Percentiles rank a stretch among this genome's conserved stretches.
Evolutionary conservation across 2,113 vertebrate genomes (phyloP).

Genomic region (crab-eating macaque (Macaca fascicularis)): DNA sequence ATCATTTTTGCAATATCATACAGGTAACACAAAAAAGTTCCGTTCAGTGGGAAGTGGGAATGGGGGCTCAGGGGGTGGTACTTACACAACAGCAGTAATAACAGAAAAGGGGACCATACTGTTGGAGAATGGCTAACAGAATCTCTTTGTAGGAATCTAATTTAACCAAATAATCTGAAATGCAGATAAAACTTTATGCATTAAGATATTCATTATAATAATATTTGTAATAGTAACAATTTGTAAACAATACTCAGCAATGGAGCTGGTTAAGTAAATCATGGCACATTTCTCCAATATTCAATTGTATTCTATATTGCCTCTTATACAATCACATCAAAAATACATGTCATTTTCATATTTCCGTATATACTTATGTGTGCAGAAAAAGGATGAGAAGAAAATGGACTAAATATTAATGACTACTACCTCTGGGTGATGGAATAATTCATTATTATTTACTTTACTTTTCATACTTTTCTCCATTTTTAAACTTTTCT

Average conservation of each 20-base stretch:
- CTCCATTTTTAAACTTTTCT: neutral
- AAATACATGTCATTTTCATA: neutral
- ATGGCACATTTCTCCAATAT: neutral
- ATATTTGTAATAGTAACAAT: neutral
- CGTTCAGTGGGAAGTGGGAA: neutral
- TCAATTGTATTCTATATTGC: neutral
- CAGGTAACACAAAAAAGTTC: neutral
- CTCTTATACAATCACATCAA: neutral
- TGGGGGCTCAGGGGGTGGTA: neutral
- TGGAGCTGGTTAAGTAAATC: neutral
- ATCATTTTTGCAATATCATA: neutral
- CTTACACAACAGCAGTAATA: neutral
- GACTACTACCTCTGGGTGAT: neutral
- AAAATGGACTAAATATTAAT: neutral
- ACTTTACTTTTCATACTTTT: slow-evolving; percentile 6
- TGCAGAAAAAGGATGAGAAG: neutral
- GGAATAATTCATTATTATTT: neutral
- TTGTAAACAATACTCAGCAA: neutral
- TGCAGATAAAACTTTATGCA: neutral
- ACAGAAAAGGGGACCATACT: neutral
- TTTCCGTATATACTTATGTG: neutral
- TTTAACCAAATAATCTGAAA: slow-evolving; percentile 18
- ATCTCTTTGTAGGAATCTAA: neutral
- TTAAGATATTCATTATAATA: neutral
- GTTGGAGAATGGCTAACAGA: neutral